Evolutionary conservation across 2,113 vertebrate species (phyloP).

Genomic region (Callospermophilus lateralis): DNA sequence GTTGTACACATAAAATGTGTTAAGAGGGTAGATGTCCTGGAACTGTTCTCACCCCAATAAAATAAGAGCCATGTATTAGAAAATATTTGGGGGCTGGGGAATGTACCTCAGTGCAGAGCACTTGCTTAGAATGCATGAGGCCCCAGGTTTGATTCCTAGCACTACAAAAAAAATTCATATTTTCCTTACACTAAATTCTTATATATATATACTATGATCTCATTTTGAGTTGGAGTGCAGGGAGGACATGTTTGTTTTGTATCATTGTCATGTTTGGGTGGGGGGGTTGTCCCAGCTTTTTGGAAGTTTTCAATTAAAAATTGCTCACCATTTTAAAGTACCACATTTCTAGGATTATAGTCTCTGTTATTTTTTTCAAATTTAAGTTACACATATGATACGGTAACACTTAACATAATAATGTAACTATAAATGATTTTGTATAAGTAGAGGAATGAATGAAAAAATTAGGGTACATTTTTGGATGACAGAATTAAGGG

Average conservation of each 20-base stretch:
- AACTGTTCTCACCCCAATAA: not conserved
- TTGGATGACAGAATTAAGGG: not conserved
- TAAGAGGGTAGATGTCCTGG: not conserved
- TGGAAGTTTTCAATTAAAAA: not conserved
- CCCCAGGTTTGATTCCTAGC: too few species aligned
- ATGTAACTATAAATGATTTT: not conserved
- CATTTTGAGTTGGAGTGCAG: not conserved
- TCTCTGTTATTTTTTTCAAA: constrained; percentile 10
- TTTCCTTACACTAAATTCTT: not conserved
- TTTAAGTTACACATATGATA: not conserved
- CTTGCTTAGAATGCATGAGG: not conserved
- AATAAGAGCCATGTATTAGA: not conserved
- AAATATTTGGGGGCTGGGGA: not conserved
- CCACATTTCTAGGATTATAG: not conserved
- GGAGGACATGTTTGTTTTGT: not conserved
- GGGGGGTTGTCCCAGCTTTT: not conserved
- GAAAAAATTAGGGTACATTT: not conserved
- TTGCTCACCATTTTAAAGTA: not conserved
- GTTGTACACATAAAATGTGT: not conserved
- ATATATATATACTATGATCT: not conserved
- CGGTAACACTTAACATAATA: not conserved
- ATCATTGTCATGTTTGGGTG: not conserved
- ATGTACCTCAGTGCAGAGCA: not conserved
- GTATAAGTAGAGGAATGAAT: not conserved
- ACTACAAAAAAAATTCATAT: too few species aligned